These are phyloP conservation scores for Sebastes flavidus DNA, from an alignment of 2,797 vertebrate genomes.

Conservation along the genomic window DNA sequence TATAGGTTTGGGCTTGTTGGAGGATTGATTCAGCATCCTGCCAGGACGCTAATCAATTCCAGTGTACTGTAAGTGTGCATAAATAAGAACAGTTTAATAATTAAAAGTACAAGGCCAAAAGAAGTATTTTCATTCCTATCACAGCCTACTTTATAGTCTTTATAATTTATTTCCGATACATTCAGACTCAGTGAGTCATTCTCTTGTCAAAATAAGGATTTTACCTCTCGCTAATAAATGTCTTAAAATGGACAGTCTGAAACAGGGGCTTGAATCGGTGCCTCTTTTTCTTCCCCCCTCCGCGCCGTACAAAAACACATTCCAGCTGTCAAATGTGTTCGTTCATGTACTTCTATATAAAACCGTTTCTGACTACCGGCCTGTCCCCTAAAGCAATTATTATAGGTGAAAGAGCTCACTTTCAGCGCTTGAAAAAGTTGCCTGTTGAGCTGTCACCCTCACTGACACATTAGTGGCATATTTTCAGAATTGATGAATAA, in stretches of 20 bases:
- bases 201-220: constrained; percentile 11
- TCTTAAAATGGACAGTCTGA: constrained; percentile 10
- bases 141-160: neutral
- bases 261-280: neutral
- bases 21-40: constrained; percentile 25
- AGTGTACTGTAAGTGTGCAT: constrained; percentile 1
- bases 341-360: constrained; percentile 40
- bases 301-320: constrained; percentile 41
- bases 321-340: constrained; percentile 61
- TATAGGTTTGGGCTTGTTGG: constrained; percentile 1
- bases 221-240: neutral
- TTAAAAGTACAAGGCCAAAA: neutral
- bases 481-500: constrained; percentile 1
- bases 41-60: constrained; percentile 15
- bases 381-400: constrained; percentile 59
- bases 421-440: constrained; percentile 21
- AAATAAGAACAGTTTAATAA: constrained; percentile 5
- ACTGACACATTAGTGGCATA: constrained; percentile 38
- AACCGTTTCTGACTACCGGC: constrained; percentile 50
- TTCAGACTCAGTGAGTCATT: neutral
- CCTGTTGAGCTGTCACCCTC: constrained; percentile 37
- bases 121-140: neutral
- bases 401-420: constrained; percentile 39
- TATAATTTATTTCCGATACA: neutral
- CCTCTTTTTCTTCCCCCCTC: neutral